Evolutionary conservation across 2,797 vertebrate species (phyloP), one percentile per base, ranked within the genome.

Genomic region (Merluccius polli): DNA sequence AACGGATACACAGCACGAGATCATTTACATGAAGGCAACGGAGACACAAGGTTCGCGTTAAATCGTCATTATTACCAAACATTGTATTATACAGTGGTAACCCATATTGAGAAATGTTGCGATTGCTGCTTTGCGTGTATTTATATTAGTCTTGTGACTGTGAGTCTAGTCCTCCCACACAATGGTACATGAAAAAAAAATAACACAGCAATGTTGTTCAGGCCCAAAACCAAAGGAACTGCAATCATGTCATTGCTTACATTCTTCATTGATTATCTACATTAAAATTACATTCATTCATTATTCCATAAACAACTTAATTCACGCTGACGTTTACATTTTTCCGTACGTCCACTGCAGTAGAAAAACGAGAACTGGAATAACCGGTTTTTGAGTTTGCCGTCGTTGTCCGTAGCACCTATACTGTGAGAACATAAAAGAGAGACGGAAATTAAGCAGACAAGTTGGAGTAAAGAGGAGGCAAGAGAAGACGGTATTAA

Each of bases 211-310:
- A 59, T 59, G 52, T 59, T 59, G 21, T 24, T 24, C 52, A 59
- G 52, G 9, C 52, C 52, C 52, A 59, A 59, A 59, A 59, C 52
- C 52, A 59, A n/a, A 59, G 52, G 52, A 59, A 59, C 52, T 59
- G 52, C 52, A 59, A 59, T 24, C n/a, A 59, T n/a, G n/a, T 59
- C 21, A 38, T 38, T 59, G 52, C 52, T 59, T 59, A 59, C 52
- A 59, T 59, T 59, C 52, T 59, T 59, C n/a, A 59, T 59, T 59
- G 52, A 59, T 59, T 59, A 59, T 59, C 52, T 4, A 59, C 52
- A 59, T 59, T 59, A n/a, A 59, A 59, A 59, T 24, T 3, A 59
- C 21, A 59, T 59, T n/a, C 8, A n/a, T 52, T 52, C n/a, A 59
- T 59, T n/a, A n/a, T 59, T 59, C 52, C 52, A 59, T 59, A n/a